phyloP scores from a whole-genome alignment of 1,140 invertebrate genomes.

The Ips typographus region DNA sequence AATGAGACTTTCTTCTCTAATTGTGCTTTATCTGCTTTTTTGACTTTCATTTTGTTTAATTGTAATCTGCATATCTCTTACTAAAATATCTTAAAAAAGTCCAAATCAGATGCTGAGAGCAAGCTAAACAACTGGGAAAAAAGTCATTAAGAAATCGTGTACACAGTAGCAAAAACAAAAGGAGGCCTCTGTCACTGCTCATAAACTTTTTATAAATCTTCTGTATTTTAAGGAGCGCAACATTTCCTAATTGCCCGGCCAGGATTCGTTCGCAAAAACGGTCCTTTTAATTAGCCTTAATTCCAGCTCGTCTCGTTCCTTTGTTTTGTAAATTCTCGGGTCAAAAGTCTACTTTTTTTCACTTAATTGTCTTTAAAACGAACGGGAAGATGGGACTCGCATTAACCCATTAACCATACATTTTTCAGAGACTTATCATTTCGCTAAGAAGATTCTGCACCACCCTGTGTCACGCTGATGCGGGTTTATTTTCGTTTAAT shows the following conservation, averaged over 20 bases:
- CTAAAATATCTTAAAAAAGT: too few relatives aligned
- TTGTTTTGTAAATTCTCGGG: slow-evolving; percentile 1
- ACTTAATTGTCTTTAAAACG: neutral
- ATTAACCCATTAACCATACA: too few relatives aligned
- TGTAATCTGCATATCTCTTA: too few relatives aligned
- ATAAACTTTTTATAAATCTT: slow-evolving; percentile 6
- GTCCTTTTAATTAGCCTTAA: slow-evolving; percentile 4
- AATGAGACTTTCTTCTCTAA: too few relatives aligned
- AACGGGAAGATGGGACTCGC: too few relatives aligned
- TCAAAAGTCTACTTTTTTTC: neutral
- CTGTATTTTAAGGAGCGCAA: neutral
- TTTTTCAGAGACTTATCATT: too few relatives aligned
- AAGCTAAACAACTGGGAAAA: neutral
- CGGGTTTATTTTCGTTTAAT: neutral
- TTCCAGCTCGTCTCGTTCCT: neutral
- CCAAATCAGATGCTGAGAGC: too few relatives aligned
- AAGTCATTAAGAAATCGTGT: neutral
- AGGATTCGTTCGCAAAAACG: slow-evolving; percentile 1
- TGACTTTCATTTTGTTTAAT: too few relatives aligned
- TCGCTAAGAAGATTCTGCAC: too few relatives aligned
- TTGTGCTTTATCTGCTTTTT: too few relatives aligned
- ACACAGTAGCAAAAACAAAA: neutral
- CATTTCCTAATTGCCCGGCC: neutral
- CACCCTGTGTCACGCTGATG: too few relatives aligned
- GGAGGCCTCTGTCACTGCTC: neutral